Evolutionary conservation across 2,888 invertebrate species (phyloP).

Genomic region (Calliphora vomitoria): DNA sequence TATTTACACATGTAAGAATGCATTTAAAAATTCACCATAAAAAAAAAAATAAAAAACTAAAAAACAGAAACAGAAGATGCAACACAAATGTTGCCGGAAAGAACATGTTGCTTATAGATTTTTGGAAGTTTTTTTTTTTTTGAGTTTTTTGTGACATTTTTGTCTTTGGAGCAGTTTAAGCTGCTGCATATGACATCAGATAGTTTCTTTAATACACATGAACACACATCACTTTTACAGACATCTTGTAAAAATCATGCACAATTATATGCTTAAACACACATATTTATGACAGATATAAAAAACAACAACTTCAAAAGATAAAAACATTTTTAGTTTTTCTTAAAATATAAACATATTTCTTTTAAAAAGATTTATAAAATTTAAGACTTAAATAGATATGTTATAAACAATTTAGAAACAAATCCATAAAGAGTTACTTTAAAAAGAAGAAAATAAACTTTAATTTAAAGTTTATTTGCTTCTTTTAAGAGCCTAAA

Average conservation of each 20-base stretch:
- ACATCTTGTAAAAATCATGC: constrained; percentile 1
- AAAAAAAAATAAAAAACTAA: neutral
- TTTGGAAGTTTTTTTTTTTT: neutral
- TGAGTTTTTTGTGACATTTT: constrained; percentile 13
- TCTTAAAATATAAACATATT: neutral
- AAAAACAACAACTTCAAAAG: neutral
- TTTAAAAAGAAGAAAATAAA: too few relatives aligned
- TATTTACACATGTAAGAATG: constrained; percentile 29
- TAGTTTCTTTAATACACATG: constrained; percentile 13
- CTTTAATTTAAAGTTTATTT: too few relatives aligned
- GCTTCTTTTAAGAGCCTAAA: too few relatives aligned
- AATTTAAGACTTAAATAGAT: neutral
- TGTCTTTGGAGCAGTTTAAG: neutral
- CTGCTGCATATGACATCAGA: constrained; percentile 34
- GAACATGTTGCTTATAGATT: constrained; percentile 51
- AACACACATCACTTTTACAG: neutral
- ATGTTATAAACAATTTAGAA: too few relatives aligned
- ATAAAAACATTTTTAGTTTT: neutral
- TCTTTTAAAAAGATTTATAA: neutral
- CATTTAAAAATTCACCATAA: neutral
- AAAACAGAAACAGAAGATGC: constrained; percentile 8
- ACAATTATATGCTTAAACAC: constrained; percentile 2
- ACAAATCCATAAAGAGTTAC: too few relatives aligned
- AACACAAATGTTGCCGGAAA: constrained; percentile 38
- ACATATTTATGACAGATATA: neutral